A percentile compares a stretch with the other conserved stretches of the same genome.
Evolutionary conservation across 2,888 invertebrate genomes (phyloP).

Genomic region (Phyllotreta striolata): DNA sequence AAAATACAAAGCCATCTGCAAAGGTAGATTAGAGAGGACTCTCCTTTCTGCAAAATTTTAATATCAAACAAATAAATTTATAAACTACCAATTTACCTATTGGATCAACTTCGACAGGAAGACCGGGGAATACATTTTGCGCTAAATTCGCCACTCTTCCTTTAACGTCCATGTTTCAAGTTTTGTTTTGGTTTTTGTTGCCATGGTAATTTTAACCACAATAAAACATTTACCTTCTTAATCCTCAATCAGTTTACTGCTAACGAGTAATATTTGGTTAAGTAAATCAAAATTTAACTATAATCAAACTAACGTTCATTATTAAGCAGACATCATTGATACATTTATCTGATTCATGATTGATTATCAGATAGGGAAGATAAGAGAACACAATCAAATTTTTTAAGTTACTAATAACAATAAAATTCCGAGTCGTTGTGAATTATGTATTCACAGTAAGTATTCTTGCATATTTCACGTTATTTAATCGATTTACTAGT

Average conservation of each 20-base stretch:
- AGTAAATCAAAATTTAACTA: no score
- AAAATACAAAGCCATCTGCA: conserved; percentile 86
- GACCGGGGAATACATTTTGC: conserved; percentile 20
- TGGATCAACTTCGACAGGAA: not conserved
- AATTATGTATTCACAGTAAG: not conserved
- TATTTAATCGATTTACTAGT: not conserved
- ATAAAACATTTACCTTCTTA: not conserved
- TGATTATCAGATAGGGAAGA: no score
- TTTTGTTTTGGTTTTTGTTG: not conserved
- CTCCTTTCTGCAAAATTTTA: conserved; percentile 24
- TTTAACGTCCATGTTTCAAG: conserved; percentile 9
- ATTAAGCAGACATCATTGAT: no score
- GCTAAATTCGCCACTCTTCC: conserved; percentile 3
- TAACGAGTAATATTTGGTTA: no score
- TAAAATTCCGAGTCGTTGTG: not conserved
- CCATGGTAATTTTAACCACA: conserved; percentile 1
- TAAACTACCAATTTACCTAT: not conserved
- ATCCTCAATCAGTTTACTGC: not conserved
- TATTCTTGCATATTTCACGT: not conserved
- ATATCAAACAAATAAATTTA: not conserved
- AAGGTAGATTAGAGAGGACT: conserved; percentile 71
- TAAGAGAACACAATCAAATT: no score
- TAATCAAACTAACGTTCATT: no score
- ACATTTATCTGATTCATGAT: no score
- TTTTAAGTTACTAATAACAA: no score